phyloP scores from a whole-genome alignment of 2,113 vertebrate genomes.

The Aegithalos caudatus region DNA sequence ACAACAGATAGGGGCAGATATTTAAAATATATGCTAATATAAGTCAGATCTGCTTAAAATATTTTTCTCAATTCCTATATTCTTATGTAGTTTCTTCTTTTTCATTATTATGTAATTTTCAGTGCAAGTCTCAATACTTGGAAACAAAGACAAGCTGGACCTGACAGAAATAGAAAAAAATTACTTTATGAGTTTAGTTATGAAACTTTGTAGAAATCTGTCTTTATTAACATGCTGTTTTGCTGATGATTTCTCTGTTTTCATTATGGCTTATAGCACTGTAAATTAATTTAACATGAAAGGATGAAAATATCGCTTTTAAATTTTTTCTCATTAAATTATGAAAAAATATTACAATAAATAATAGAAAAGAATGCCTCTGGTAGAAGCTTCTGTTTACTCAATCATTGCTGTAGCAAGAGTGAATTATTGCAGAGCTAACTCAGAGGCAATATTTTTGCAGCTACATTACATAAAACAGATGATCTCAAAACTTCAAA shows the following conservation, averaged over 20 bases:
- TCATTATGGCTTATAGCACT: constrained; percentile 70
- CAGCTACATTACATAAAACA: constrained; percentile 67
- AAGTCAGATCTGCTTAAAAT: neutral
- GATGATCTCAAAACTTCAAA: constrained; percentile 66
- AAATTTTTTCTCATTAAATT: constrained; percentile 77
- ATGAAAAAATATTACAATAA: constrained; percentile 73
- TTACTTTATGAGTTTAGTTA: constrained; percentile 40
- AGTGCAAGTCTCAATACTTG: constrained; percentile 7
- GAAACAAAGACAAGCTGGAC: constrained; percentile 39
- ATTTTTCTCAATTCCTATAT: neutral
- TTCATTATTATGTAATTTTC: constrained; percentile 34
- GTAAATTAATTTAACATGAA: constrained; percentile 81
- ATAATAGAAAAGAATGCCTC: constrained; percentile 77
- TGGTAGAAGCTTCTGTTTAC: constrained; percentile 71
- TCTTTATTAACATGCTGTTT: constrained; percentile 73
- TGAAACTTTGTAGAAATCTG: constrained; percentile 65
- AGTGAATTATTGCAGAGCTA: constrained; percentile 71
- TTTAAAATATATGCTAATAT: neutral
- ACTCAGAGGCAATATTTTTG: constrained; percentile 67
- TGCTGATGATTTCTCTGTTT: constrained; percentile 69
- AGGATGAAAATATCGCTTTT: constrained; percentile 76
- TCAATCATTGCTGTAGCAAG: constrained; percentile 69
- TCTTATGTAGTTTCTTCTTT: neutral
- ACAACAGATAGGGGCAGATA: neutral
- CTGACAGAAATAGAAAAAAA: constrained; percentile 8